These are phyloP conservation scores for Ochropleura leucogaster DNA, from an alignment of 2,888 invertebrate species.

Conservation along the genomic window DNA sequence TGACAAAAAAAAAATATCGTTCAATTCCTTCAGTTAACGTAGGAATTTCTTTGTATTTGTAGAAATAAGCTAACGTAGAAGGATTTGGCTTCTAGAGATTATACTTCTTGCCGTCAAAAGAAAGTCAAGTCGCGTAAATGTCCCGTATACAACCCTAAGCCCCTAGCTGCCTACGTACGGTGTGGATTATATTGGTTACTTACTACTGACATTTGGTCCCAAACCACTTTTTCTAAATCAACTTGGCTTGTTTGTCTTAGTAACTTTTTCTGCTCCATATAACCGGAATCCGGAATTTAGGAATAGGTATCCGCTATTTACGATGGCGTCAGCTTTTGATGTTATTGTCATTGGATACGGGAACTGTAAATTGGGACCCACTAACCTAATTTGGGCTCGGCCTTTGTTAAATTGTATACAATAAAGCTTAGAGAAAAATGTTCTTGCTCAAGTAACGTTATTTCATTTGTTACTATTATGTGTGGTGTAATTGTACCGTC, in stretches of 20 bases:
- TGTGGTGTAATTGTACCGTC: background rate
- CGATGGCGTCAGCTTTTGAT: constrained; percentile 35
- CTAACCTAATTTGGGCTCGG: constrained; percentile 34
- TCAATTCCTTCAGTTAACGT: constrained; percentile 28
- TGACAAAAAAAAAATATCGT: constrained; percentile 11
- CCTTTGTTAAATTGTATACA: constrained; percentile 22
- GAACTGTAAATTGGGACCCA: constrained; percentile 40
- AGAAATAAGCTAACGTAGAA: constrained; percentile 23
- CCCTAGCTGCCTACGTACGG: constrained; percentile 7
- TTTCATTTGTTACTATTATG: constrained; percentile 3
- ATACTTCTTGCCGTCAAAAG: constrained; percentile 33
- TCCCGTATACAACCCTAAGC: constrained; percentile 29
- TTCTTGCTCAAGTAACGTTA: constrained; percentile 3
- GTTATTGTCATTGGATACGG: constrained; percentile 31
- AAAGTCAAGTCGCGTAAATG: constrained; percentile 38
- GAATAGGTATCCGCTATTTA: constrained; percentile 38
- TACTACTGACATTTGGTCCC: constrained; percentile 32
- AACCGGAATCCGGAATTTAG: constrained; percentile 52
- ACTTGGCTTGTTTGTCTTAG: constrained; percentile 59
- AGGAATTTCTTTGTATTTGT: constrained; percentile 38
- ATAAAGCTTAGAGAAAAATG: constrained; percentile 21
- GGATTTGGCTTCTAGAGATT: constrained; percentile 38
- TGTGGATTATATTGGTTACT: constrained; percentile 23
- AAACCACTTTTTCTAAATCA: constrained; percentile 61
- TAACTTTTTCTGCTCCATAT: constrained; percentile 29